Evolutionary conservation across 35 echinoderm and acorn worm species (phyloP).

Genomic region (Ophiothrix spiculata): DNA sequence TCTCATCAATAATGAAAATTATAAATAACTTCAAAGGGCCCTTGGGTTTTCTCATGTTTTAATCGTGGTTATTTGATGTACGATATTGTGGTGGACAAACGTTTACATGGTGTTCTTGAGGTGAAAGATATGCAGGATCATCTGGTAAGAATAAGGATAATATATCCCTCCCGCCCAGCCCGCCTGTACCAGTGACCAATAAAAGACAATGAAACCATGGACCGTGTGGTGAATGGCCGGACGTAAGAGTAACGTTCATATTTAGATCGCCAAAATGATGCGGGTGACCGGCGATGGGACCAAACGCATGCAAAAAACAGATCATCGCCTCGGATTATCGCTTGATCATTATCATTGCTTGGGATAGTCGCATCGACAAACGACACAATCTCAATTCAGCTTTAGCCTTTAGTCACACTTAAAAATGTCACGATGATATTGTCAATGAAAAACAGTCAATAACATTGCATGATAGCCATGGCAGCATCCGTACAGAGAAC

Average conservation of each 20-base stretch:
- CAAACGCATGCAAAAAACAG: too few relatives aligned
- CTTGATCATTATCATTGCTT: too few relatives aligned
- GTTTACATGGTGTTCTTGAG: conserved; percentile 10
- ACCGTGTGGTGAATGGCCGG: background rate
- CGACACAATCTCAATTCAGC: too few relatives aligned
- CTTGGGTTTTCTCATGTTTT: background rate
- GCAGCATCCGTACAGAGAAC: background rate
- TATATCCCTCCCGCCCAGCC: background rate
- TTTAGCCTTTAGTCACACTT: too few relatives aligned
- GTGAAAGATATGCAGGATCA: background rate
- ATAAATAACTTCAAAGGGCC: background rate
- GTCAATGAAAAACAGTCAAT: too few relatives aligned
- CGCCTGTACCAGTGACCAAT: background rate
- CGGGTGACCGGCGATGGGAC: background rate
- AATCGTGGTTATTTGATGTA: background rate
- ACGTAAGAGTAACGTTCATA: background rate
- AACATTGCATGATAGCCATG: background rate
- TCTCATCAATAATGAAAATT: background rate
- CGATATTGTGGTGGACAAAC: background rate
- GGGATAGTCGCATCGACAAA: too few relatives aligned
- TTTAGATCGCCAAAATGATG: background rate
- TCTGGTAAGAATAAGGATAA: background rate
- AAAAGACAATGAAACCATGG: conserved; percentile 12
- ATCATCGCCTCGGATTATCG: too few relatives aligned
- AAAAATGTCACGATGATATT: too few relatives aligned